Evolutionary conservation across 2,113 vertebrate genomes (phyloP), one percentile per base, ranked within the genome.

Genomic region (Platichthys flesus): DNA sequence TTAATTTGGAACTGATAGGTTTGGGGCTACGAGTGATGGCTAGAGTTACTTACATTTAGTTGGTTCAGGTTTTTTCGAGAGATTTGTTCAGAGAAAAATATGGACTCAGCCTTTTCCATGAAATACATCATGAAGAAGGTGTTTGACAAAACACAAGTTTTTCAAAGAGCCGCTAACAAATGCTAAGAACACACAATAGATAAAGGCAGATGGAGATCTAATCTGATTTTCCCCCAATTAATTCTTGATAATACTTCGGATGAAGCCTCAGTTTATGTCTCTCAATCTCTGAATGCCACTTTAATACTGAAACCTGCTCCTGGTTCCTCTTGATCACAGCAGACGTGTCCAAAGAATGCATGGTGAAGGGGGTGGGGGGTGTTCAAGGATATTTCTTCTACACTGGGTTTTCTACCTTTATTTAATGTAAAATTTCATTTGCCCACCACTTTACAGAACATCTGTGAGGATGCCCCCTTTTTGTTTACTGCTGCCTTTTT

Each of bases 401-500:
- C 13, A 13, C 28, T 63, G 24, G 52, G 56, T 68, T 47, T 66
- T 37, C 21, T 69, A 18, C 24, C 21, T 68, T 71, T 74, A 60
- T 71, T 76, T 66, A 52, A 23, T 45, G 23, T 69, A 81, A 65
- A 49, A 47, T 74, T 76, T 66, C 56, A 74, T 76, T 73, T 72
- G 55, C 71, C 68, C 37, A 15, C 21, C 55, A 76, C 63, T 70
- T 86, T 67, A 54, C 56, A 66, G 31, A 83, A 68, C 67, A 76
- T 69, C 69, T 85, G 74, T 72, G 74, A 56, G 21, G 71, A 67
- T 81, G 79, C 62, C 78, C 75, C 79, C 63, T 56, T 88, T 89
- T 78, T 35, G 56, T 74, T 78, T 61, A 52, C 23, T 0, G 52
- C 35, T 45, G 24, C 65, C 70, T 45, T 58, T 63, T 28, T 76